A percentile compares a stretch with the other conserved stretches of the same genome.
These are phyloP conservation scores for Drosophila grimshawi DNA, from an alignment of 1,140 invertebrate genomes.

Conservation along the genomic window DNA sequence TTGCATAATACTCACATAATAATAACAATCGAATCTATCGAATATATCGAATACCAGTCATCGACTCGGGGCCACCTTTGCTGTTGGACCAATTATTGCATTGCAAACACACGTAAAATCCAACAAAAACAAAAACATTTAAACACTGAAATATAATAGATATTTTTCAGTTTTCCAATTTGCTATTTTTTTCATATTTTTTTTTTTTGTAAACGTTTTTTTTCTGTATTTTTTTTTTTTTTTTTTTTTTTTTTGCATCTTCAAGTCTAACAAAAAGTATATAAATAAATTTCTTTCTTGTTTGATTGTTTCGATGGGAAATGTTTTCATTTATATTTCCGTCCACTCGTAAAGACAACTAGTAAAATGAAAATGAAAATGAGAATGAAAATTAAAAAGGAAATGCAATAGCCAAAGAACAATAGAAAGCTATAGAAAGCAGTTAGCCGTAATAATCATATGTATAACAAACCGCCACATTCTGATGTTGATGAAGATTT, in stretches of 20 bases:
- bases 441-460: conserved; percentile 18
- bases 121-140: conserved; percentile 8
- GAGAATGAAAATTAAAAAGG: conserved; percentile 2
- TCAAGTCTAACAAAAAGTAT: conserved; percentile 62
- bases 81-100: conserved; percentile 11
- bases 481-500: conserved; percentile 24
- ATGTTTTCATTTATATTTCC: conserved; percentile 82
- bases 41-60: neutral
- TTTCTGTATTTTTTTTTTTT: conserved; percentile 29
- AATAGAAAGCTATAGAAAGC: conserved; percentile 12
- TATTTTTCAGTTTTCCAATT: neutral
- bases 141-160: conserved; percentile 19
- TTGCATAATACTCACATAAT: no score
- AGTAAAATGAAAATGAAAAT: conserved; percentile 1
- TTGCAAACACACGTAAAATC: conserved; percentile 41
- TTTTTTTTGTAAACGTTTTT: conserved; percentile 7
- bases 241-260: conserved; percentile 46
- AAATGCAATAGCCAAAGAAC: conserved; percentile 10
- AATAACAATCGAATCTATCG: no score
- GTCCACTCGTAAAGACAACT: conserved; percentile 49
- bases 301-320: conserved; percentile 84
- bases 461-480: conserved; percentile 30
- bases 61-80: conserved; percentile 19
- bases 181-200: neutral
- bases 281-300: conserved; percentile 84